Conservation (phyloP, 2,113 vertebrate genomes). For the Spheniscus mendiculus region DNA sequence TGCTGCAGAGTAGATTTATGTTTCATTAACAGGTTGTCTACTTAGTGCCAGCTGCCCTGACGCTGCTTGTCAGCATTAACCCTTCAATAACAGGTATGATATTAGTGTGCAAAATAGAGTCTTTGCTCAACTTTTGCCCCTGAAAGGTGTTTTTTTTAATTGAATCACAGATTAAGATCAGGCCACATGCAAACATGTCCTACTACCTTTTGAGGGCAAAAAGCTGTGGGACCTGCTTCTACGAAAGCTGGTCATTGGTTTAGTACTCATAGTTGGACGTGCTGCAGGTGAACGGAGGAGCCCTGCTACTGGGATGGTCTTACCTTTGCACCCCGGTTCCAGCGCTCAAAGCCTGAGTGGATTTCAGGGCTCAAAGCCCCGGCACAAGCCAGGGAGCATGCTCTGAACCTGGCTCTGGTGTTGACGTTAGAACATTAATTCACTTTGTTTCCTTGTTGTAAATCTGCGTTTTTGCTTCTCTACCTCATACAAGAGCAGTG, state of each 20-base stretch:
- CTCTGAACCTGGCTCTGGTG: background rate
- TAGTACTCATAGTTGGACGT: background rate
- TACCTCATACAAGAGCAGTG: background rate
- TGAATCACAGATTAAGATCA: background rate
- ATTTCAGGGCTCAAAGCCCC: no score
- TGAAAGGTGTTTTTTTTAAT: background rate
- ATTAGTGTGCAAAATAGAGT: background rate
- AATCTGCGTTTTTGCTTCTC: background rate
- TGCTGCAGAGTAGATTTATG: background rate
- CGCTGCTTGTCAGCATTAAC: conserved; percentile 76
- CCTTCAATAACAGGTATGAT: conserved; percentile 86
- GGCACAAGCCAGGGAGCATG: background rate
- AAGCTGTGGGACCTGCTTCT: background rate
- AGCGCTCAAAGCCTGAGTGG: background rate
- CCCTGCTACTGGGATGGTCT: background rate
- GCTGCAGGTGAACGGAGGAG: background rate
- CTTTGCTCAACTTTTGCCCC: background rate
- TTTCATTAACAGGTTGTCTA: conserved; percentile 81
- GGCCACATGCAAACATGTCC: background rate
- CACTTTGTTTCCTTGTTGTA: background rate
- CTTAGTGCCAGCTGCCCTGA: conserved; percentile 81
- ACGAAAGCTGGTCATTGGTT: background rate
- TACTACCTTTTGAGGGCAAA: background rate
- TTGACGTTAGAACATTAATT: background rate
- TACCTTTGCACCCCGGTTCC: background rate